phyloP scores from a whole-genome alignment of 2,888 invertebrate species.

The Hemaris fuciformis region DNA sequence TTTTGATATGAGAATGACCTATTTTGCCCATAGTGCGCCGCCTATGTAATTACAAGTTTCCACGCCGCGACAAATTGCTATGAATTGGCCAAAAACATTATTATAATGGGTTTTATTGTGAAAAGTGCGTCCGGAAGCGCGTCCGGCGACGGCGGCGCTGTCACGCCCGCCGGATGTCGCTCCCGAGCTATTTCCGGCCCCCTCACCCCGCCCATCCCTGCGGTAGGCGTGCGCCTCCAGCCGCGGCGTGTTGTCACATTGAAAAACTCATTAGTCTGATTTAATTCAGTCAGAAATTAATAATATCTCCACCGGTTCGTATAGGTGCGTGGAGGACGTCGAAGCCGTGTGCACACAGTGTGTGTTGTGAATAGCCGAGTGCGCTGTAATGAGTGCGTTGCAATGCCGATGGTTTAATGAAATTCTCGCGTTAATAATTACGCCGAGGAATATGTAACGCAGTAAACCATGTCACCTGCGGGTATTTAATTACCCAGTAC shows the following conservation, averaged over 20 bases:
- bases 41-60: not conserved
- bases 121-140: slow-evolving; percentile 17
- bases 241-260: not conserved
- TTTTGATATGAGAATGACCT: too few species aligned
- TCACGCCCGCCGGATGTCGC: slow-evolving; percentile 15
- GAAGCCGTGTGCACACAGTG: not conserved
- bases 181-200: slow-evolving; percentile 14
- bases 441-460: not conserved
- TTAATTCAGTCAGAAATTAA: slow-evolving; percentile 4
- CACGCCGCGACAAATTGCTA: slow-evolving; percentile 10
- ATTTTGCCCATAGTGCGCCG: too few species aligned
- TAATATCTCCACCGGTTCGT: not conserved
- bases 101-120: slow-evolving; percentile 16
- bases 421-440: not conserved
- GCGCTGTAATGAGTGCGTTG: not conserved
- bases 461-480: not conserved
- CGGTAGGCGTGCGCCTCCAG: not conserved
- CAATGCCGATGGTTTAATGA: not conserved
- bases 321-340: not conserved
- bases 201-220: not conserved
- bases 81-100: slow-evolving; percentile 20
- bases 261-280: slow-evolving; percentile 7
- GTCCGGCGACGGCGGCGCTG: slow-evolving; percentile 12
- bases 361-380: not conserved
- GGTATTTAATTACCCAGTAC: not conserved